Base-by-base conservation (phyloP, 2,113 vertebrate species). In the Microcebus griseorufus region DNA sequence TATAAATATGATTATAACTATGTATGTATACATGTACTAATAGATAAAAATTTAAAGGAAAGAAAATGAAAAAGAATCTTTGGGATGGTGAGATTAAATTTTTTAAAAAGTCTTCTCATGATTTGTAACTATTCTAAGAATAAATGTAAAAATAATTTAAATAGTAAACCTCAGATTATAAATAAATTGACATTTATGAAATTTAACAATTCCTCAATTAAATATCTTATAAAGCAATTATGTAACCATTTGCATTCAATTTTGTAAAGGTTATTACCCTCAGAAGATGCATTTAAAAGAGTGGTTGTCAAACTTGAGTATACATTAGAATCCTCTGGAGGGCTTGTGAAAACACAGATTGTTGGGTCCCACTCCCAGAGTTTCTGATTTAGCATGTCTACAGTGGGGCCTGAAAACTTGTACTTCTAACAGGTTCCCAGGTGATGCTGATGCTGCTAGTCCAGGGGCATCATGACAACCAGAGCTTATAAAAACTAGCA, bases 251-350 rank as follows among this genome's bases (percentile, higher is more conserved):
- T 84, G 81, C 27, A 55, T 89, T 90, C 79, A 89, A 45, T 93
- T 92, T 86, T 97, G 48, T 90, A 90, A 37, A 82, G 90, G 64
- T 64, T 64, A 76, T 67, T 93, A 25, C 82, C 72, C n/a, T 93
- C 83, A 93, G 62, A 90, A 95, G 73, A 81, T 53, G 25, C 13
- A 90, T 62, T 75, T 93, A 60, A 88, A 91, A 95, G 67, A 55
- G 48, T 90, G 80, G 29, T 72, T 90, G 67, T 86, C 37, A 82
- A 87, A 90, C 16, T 82, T 53, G 32, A 86, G 78, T 48, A 37
- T 72, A 42, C 32, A 70, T 1, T 86, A 6, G 37, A 94, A 78
- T 86, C 48, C 75, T 86, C 48, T 78, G 29, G 12, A 94, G 27
- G 37, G 20, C 64, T 83, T 65, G 11, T 91, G 70, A 84, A 92